These are phyloP conservation scores for Bimastos eiseni DNA, from an alignment of 2,888 invertebrate genomes.

Conservation along the genomic window DNA sequence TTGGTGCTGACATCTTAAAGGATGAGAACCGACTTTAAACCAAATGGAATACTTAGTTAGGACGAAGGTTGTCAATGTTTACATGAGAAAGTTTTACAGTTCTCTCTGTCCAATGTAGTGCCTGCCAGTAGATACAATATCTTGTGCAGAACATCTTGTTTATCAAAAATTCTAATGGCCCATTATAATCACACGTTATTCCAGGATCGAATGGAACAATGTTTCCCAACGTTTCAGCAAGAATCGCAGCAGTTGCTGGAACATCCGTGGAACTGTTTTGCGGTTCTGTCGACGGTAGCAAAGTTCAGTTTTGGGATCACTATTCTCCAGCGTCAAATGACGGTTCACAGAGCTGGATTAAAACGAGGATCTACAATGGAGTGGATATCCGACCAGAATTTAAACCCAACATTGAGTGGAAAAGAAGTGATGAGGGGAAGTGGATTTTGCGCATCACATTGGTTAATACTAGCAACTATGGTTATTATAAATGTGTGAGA, in stretches of 20 bases:
- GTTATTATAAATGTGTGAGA: background rate
- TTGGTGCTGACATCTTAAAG: no score
- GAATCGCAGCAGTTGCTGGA: background rate
- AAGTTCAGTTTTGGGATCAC: background rate
- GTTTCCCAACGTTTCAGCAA: background rate
- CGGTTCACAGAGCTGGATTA: background rate
- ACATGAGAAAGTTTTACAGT: no score
- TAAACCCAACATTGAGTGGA: background rate
- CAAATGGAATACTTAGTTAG: no score
- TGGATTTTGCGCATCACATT: background rate
- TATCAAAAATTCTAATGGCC: background rate
- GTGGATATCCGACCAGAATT: background rate
- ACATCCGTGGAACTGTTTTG: background rate
- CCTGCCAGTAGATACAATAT: no score
- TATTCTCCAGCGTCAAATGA: background rate
- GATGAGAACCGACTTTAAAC: no score
- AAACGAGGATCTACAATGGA: background rate
- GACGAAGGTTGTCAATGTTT: no score
- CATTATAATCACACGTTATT: background rate
- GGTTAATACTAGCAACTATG: background rate
- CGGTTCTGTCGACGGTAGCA: background rate
- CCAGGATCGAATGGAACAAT: background rate
- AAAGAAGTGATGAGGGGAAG: background rate
- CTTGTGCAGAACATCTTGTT: background rate
- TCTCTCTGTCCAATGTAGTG: background rate